Evolutionary conservation across 2,113 vertebrate species (phyloP).

Genomic region (Hyla sarda): DNA sequence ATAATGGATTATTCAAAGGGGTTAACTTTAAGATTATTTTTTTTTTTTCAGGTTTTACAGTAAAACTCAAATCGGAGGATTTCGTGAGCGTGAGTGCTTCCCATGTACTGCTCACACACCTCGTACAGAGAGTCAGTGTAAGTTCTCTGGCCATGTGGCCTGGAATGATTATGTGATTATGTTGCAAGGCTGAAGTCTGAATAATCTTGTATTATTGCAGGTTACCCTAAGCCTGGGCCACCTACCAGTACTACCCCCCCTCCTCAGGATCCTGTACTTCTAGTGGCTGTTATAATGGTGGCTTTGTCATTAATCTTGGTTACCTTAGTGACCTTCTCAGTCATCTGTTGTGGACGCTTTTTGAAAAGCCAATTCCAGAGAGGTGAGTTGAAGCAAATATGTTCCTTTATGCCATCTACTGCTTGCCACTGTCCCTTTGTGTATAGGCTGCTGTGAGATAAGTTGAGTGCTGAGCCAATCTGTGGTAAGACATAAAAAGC

Average conservation of each 20-base stretch:
- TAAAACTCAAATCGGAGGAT: conserved; percentile 79
- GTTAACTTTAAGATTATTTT: too few species aligned
- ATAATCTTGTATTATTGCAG: conserved; percentile 63
- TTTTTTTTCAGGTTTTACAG: conserved; percentile 76
- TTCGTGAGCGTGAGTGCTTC: conserved; percentile 80
- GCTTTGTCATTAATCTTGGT: conserved; percentile 72
- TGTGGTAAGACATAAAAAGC: background rate
- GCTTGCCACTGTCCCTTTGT: background rate
- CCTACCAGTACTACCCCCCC: conserved; percentile 46
- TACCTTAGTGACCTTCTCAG: conserved; percentile 72
- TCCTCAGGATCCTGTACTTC: conserved; percentile 65
- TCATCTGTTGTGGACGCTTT: conserved; percentile 76
- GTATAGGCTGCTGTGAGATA: background rate
- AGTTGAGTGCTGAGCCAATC: background rate
- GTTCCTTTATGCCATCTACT: background rate
- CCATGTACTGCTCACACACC: conserved; percentile 76
- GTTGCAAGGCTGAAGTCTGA: background rate
- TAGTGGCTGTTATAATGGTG: conserved; percentile 72
- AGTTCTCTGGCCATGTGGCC: conserved; percentile 49
- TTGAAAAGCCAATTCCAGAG: conserved; percentile 74
- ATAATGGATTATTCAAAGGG: background rate
- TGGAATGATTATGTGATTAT: background rate
- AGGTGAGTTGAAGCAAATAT: conserved; percentile 64
- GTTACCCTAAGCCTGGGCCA: conserved; percentile 70
- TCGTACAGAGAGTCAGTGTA: conserved; percentile 75